A percentile compares a stretch with the other conserved stretches of the same genome.
Evolutionary conservation across 2,113 vertebrate species (phyloP).

Genomic region (Mormoops blainvillei): DNA sequence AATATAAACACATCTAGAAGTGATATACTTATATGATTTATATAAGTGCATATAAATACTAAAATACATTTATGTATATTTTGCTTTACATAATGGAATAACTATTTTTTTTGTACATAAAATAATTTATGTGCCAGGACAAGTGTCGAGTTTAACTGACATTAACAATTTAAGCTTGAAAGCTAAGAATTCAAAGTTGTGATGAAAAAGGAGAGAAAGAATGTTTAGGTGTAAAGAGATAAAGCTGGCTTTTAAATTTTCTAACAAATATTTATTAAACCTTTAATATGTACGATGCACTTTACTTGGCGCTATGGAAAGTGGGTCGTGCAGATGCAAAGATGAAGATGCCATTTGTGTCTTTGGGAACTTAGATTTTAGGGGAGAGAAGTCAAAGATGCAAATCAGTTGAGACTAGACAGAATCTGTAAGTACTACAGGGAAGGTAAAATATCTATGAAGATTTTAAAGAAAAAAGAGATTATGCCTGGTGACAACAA

Average conservation of each 20-base stretch:
- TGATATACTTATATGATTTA: neutral
- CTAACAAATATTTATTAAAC: neutral
- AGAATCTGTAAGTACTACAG: neutral
- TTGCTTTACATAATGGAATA: neutral
- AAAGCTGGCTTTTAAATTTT: neutral
- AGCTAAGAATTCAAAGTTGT: neutral
- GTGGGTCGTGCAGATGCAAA: neutral
- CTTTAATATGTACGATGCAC: neutral
- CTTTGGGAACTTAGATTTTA: neutral
- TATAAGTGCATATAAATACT: neutral
- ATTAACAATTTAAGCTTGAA: neutral
- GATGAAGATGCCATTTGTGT: neutral
- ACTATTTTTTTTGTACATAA: neutral
- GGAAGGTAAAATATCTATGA: neutral
- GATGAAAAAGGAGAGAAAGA: neutral
- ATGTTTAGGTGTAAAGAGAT: neutral
- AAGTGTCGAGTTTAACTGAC: neutral
- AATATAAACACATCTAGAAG: neutral
- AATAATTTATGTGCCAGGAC: neutral
- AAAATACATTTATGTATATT: neutral
- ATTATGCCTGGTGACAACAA: neutral
- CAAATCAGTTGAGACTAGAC: neutral
- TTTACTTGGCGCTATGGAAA: neutral
- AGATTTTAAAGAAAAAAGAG: neutral
- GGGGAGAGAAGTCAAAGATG: neutral